Evolutionary conservation across 2,113 vertebrate species (phyloP).

Genomic region (Cygnus atratus): DNA sequence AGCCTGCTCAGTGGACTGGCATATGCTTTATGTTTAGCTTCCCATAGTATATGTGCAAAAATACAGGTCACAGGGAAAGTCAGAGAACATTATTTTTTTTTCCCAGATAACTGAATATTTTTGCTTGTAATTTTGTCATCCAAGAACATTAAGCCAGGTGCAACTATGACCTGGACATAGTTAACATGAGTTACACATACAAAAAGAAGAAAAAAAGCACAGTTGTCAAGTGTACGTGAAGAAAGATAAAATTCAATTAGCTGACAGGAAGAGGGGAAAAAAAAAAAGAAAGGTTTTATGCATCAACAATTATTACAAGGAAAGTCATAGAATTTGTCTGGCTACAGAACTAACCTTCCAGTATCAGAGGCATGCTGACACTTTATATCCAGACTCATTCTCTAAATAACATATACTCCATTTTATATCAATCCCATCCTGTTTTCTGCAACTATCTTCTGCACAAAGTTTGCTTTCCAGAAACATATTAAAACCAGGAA

Average conservation of each 20-base stretch:
- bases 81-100: neutral
- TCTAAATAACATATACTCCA: neutral
- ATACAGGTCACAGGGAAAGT: neutral
- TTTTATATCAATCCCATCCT: neutral
- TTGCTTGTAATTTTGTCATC: neutral
- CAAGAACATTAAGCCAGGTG: neutral
- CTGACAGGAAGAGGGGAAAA: neutral
- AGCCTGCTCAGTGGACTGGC: neutral
- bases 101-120: neutral
- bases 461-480: neutral
- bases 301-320: neutral
- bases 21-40: neutral
- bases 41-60: neutral
- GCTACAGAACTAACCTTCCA: neutral
- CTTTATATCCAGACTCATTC: neutral
- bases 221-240: neutral
- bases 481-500: neutral
- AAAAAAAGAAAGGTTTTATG: neutral
- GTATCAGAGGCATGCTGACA: neutral
- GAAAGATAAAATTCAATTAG: neutral
- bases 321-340: neutral
- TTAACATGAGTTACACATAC: neutral
- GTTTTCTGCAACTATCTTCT: neutral
- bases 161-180: neutral
- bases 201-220: neutral